Evolutionary conservation across 1,140 invertebrate species (phyloP), one percentile per base, ranked within the genome.

Genomic region (Listronotus oregonensis): DNA sequence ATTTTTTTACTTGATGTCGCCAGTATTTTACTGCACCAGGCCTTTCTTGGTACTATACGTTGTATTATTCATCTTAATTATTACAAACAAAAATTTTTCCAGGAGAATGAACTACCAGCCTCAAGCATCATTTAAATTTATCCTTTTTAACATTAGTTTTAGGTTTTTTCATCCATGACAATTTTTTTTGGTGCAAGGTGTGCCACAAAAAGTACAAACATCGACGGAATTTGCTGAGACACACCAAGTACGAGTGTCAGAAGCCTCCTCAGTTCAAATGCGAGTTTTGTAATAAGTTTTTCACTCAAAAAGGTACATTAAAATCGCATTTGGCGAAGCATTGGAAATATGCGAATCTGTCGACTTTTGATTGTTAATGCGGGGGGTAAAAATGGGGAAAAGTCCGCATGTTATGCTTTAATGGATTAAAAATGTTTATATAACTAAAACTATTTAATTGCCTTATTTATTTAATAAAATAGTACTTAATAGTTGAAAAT

Each of bases 231-330:
- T 61, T 75, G 32, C 63, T 65, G 10, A 64, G 82, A 50, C 83
- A 84, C 57, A 73, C 79, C 5, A 84, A 81, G 6, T 84, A 83
- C 60, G 83, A 83, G 67, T 84, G 83, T 59, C 81, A 82, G 17
- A 82, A 80, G 50, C 79, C 80, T 54, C 81, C 81, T 0, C 81
- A 82, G 77, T 84, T 83, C 64, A 76, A 79, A 42, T 83, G 82
- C 67, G 65, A 64, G 14, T 56, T 73, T 61, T 76, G 74, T 43
- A 56, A 61, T 14, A 73, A 73, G 44, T 61, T 47, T 32, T 75
- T 72, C 43, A 74, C 72, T 49, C 73, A 74, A 59, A 78, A 76
- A 62, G 68, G 59, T 0, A 69, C 77, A 61, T 60, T 74, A 42
- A 72, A 73, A 17, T 44, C 66, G 12, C 73, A 76, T 61, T 56